phyloP scores from a whole-genome alignment of 2,797 vertebrate genomes.

The Artibeus lituratus region DNA sequence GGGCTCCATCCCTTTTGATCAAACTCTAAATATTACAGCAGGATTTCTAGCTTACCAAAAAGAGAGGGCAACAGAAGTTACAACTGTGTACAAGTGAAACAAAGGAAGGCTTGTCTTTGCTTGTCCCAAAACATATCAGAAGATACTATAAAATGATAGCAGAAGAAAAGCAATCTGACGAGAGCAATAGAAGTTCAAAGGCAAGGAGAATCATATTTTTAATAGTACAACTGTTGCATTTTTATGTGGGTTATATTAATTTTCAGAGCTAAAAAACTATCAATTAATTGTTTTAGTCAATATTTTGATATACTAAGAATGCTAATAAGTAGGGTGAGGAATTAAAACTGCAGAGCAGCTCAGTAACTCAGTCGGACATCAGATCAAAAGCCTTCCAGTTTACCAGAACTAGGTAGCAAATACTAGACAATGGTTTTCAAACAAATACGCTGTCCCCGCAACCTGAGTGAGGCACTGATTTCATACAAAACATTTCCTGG shows the following conservation, averaged over 20 bases:
- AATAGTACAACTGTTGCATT: background rate
- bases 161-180: background rate
- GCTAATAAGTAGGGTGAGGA: background rate
- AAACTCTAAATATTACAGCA: background rate
- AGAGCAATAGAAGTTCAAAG: background rate
- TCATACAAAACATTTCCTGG: background rate
- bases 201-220: background rate
- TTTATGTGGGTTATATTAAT: conserved; percentile 4
- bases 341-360: background rate
- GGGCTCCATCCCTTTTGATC: background rate
- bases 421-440: background rate
- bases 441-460: background rate
- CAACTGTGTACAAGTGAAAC: background rate
- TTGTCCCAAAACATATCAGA: conserved; percentile 7
- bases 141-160: background rate
- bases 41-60: background rate
- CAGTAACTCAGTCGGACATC: background rate
- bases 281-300: background rate
- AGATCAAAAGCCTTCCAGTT: background rate
- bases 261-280: conserved; percentile 16
- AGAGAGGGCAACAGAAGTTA: background rate
- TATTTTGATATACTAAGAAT: background rate
- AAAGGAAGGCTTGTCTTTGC: conserved; percentile 3
- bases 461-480: background rate
- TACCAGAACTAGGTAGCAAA: background rate